phyloP scores from a whole-genome alignment of 2,113 vertebrate species.

The Nanorana parkeri region DNA sequence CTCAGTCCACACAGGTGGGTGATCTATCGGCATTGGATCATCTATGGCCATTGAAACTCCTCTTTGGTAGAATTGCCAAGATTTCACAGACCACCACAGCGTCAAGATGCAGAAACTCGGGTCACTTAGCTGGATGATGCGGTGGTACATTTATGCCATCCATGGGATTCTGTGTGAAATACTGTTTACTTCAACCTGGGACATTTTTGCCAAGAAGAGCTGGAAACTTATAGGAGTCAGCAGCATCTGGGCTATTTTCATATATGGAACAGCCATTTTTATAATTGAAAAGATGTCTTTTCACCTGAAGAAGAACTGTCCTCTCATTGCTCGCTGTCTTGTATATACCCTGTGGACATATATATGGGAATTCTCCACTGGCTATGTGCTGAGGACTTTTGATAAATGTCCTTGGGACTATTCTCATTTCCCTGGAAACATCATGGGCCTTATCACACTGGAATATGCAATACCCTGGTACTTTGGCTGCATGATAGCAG shows the following conservation, averaged over 20 bases:
- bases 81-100: neutral
- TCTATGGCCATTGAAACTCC: too few relatives aligned
- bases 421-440: constrained; percentile 55
- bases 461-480: constrained; percentile 60
- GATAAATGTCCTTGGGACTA: constrained; percentile 60
- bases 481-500: constrained; percentile 55
- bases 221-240: constrained; percentile 58
- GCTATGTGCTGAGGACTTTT: constrained; percentile 49
- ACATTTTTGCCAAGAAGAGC: constrained; percentile 29
- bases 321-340: constrained; percentile 52
- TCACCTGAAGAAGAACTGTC: constrained; percentile 32
- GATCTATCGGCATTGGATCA: too few relatives aligned
- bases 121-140: constrained; percentile 21
- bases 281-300: constrained; percentile 58
- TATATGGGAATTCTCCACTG: constrained; percentile 58
- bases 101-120: constrained; percentile 14
- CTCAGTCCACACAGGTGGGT: too few relatives aligned
- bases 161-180: constrained; percentile 60
- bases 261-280: constrained; percentile 60
- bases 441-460: constrained; percentile 59
- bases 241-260: constrained; percentile 59
- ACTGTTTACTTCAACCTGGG: constrained; percentile 59
- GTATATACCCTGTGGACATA: constrained; percentile 59
- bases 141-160: constrained; percentile 59
- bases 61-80: neutral